These are phyloP conservation scores for Brachyistius frenatus DNA, from an alignment of 2,113 vertebrate genomes.

Conservation along the genomic window DNA sequence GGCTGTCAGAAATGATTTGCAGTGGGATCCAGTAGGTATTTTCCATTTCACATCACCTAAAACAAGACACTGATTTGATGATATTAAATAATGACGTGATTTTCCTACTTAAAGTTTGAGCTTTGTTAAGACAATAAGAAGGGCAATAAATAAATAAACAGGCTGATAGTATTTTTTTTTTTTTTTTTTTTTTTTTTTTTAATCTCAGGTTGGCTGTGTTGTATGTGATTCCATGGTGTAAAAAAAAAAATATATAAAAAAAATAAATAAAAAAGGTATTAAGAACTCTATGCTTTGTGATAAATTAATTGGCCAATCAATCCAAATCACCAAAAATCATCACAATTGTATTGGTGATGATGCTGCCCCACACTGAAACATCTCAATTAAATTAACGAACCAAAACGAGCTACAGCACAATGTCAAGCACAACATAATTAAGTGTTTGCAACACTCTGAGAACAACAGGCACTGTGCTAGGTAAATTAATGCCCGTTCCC, in stretches of 20 bases:
- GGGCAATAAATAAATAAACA: not conserved
- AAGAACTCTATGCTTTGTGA: conserved; percentile 25
- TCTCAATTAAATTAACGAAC: conserved; percentile 66
- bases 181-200: not conserved
- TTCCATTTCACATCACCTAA: conserved; percentile 12
- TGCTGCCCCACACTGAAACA: conserved; percentile 40
- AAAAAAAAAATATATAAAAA: not conserved
- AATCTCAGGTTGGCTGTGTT: not conserved
- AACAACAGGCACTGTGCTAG: conserved; percentile 73
- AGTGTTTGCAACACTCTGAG: conserved; percentile 61
- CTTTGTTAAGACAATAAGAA: conserved; percentile 24
- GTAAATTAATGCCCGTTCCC: conserved; percentile 78
- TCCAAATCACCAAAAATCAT: conserved; percentile 31
- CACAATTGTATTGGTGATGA: conserved; percentile 9
- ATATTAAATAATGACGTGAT: conserved; percentile 10
- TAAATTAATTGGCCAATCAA: conserved; percentile 39
- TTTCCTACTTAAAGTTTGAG: not conserved
- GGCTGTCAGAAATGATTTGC: conserved; percentile 44
- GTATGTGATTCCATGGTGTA: conserved; percentile 1
- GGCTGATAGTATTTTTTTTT: not conserved
- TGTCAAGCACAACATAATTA: conserved; percentile 65
- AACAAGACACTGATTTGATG: not conserved
- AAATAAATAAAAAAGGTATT: not conserved
- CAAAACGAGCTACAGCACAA: conserved; percentile 49
- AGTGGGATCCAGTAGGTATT: conserved; percentile 12